phyloP scores from a whole-genome alignment of 2,113 vertebrate genomes.

The Hippocampus barbouri region DNA sequence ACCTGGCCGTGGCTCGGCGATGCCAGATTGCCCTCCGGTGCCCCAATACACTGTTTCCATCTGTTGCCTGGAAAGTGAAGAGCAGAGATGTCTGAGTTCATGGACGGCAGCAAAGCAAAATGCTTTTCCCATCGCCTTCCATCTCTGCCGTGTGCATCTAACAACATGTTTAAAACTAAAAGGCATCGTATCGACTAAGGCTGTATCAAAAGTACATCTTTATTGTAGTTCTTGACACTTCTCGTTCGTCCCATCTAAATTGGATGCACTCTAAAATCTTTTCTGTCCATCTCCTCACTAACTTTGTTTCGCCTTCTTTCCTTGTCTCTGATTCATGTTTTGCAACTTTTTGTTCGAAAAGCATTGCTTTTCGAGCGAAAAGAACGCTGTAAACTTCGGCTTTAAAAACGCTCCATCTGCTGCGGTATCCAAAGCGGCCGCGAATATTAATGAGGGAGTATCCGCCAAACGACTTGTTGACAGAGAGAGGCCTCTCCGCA shows the following conservation, averaged over 20 bases:
- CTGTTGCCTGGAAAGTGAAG: constrained; percentile 77
- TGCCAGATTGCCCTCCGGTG: constrained; percentile 68
- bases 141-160: constrained; percentile 33
- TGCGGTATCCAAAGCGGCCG: too few species aligned
- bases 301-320: not conserved
- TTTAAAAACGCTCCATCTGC: not conserved
- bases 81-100: constrained; percentile 67
- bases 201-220: constrained; percentile 11
- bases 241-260: not conserved
- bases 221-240: not conserved
- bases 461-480: too few species aligned
- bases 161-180: constrained; percentile 39
- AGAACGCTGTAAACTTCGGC: not conserved
- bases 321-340: not conserved
- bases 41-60: constrained; percentile 77
- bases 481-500: too few species aligned
- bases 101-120: not conserved
- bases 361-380: not conserved
- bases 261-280: not conserved
- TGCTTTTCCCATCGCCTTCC: constrained; percentile 16
- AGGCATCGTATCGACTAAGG: constrained; percentile 33
- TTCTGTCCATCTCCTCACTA: not conserved
- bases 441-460: too few species aligned
- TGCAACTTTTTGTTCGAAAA: not conserved
- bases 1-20: constrained; percentile 69